Evolutionary conservation across 2,888 invertebrate species (phyloP).

Genomic region (Metopia argyrocephala): DNA sequence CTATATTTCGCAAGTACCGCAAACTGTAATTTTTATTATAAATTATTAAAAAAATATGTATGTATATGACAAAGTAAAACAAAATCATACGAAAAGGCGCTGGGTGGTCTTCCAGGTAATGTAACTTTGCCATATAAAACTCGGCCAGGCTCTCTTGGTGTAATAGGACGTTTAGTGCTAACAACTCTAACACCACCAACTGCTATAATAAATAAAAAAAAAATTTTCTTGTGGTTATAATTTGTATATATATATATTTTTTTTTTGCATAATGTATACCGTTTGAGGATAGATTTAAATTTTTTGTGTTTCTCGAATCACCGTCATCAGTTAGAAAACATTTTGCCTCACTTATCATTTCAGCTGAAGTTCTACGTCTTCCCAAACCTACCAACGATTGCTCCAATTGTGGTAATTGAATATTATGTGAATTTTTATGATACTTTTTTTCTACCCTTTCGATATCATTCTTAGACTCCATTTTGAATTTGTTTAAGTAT

Average conservation of each 20-base stretch:
- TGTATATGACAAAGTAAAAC: not conserved
- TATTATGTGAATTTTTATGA: constrained; percentile 30
- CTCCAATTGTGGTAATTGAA: constrained; percentile 56
- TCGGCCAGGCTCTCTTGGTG: constrained; percentile 89
- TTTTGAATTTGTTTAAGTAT: constrained; percentile 70
- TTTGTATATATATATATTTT: not conserved
- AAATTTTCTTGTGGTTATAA: no score
- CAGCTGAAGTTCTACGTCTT: constrained; percentile 85
- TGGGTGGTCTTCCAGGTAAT: constrained; percentile 83
- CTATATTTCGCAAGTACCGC: constrained; percentile 81
- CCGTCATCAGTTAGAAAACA: constrained; percentile 79
- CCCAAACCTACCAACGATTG: constrained; percentile 64
- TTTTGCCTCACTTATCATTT: constrained; percentile 89
- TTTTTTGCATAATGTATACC: constrained; percentile 39
- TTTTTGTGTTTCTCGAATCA: constrained; percentile 21
- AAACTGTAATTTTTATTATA: constrained; percentile 79
- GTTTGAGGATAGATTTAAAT: constrained; percentile 45
- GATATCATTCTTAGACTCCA: constrained; percentile 45
- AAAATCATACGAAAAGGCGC: constrained; percentile 84
- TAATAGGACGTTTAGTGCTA: constrained; percentile 90
- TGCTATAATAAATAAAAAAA: no score
- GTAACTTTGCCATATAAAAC: constrained; percentile 85
- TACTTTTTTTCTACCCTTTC: constrained; percentile 35
- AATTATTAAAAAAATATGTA: constrained; percentile 7
- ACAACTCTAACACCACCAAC: constrained; percentile 79